These are phyloP conservation scores for Drosophila buzzatii DNA, from an alignment of 2,888 invertebrate genomes.

Conservation along the genomic window DNA sequence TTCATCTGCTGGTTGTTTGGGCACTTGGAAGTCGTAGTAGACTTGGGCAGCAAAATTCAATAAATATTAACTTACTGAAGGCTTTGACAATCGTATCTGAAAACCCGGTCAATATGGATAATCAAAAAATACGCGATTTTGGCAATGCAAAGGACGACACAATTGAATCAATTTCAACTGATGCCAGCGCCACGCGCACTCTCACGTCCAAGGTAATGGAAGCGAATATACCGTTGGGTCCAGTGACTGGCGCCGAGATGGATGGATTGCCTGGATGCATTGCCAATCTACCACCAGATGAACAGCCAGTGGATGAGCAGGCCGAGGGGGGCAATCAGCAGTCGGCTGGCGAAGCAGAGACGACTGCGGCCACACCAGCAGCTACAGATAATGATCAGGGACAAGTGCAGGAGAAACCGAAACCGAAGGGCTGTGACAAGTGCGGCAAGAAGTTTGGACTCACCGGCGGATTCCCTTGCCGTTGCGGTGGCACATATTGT, in stretches of 20 bases:
- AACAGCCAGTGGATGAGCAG: slow-evolving; percentile 7
- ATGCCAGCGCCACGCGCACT: slow-evolving; percentile 20
- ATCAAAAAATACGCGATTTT: slow-evolving; percentile 41
- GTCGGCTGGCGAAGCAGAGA: not conserved
- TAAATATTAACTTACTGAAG: slow-evolving; percentile 35
- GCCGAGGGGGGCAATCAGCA: not conserved
- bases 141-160: slow-evolving; percentile 35
- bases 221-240: slow-evolving; percentile 4
- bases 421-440: slow-evolving; percentile 59
- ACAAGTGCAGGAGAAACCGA: slow-evolving; percentile 19
- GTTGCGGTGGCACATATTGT: slow-evolving; percentile 63
- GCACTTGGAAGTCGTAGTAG: slow-evolving; percentile 43
- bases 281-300: slow-evolving; percentile 1
- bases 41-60: slow-evolving; percentile 60
- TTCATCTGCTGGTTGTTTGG: slow-evolving; percentile 8
- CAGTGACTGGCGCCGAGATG: not conserved
- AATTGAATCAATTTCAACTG: slow-evolving; percentile 30
- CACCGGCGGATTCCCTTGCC: slow-evolving; percentile 60
- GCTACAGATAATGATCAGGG: not conserved
- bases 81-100: slow-evolving; percentile 46
- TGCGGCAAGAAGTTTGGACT: slow-evolving; percentile 69
- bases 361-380: not conserved
- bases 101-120: slow-evolving; percentile 47
- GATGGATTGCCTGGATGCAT: not conserved
- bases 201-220: slow-evolving; percentile 24